These are phyloP conservation scores for Pelecanoides urinatrix DNA, from an alignment of 2,113 vertebrate species.

Conservation along the genomic window DNA sequence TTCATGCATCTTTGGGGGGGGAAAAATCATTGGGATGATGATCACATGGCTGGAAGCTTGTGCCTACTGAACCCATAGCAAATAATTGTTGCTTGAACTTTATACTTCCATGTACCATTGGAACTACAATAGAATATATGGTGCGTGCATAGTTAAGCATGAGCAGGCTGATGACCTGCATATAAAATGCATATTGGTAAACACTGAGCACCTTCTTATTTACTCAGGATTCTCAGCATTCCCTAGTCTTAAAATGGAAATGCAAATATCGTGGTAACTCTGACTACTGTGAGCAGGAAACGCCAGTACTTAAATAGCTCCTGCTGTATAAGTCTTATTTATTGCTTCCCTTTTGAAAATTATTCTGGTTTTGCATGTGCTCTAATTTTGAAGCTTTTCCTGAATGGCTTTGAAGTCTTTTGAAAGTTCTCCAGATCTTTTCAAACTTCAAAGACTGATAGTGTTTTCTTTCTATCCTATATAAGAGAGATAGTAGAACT, in stretches of 20 bases:
- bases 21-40: background rate
- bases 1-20: background rate
- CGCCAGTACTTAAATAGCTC: background rate
- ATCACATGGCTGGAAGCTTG: background rate
- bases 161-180: conserved; percentile 10
- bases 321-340: conserved; percentile 9
- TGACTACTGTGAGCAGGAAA: conserved; percentile 8
- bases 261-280: background rate
- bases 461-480: background rate
- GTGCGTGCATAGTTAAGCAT: conserved; percentile 30
- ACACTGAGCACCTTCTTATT: conserved; percentile 26
- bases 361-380: conserved; percentile 41
- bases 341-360: conserved; percentile 7
- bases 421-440: background rate
- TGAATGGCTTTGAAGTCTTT: conserved; percentile 51
- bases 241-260: conserved; percentile 16
- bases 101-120: background rate
- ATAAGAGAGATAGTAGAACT: background rate
- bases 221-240: conserved; percentile 31
- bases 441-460: conserved; percentile 25
- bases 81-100: conserved; percentile 22
- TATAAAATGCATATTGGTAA: background rate
- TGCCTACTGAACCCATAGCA: background rate
- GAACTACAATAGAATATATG: background rate
- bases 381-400: conserved; percentile 42